These are phyloP conservation scores for Nothura maculosa DNA, from an alignment of 2,797 vertebrate species.

Conservation along the genomic window DNA sequence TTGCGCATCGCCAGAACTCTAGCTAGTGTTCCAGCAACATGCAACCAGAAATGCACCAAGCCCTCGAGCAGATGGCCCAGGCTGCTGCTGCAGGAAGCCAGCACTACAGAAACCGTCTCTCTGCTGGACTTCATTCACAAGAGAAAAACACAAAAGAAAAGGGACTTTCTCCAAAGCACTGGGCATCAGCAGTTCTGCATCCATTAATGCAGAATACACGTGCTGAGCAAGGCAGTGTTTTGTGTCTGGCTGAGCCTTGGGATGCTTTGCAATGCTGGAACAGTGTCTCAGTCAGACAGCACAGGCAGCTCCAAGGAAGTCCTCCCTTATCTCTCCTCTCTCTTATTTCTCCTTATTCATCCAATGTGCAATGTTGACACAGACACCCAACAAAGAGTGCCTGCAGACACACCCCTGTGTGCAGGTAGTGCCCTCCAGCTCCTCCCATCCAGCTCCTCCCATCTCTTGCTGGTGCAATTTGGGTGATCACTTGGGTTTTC, in stretches of 20 bases:
- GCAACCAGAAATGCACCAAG: not conserved
- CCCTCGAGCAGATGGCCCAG: conserved; percentile 32
- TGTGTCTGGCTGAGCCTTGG: not conserved
- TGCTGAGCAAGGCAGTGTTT: accelerated
- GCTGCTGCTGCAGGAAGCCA: conserved; percentile 23
- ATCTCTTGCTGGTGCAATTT: not conserved
- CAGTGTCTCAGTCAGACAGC: not conserved
- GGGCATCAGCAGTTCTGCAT: not conserved
- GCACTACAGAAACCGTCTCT: not conserved
- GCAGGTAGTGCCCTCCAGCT: accelerated
- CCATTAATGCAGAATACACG: not conserved
- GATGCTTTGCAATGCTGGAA: not conserved
- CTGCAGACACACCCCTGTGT: not conserved
- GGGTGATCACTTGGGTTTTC: not conserved
- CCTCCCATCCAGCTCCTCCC: not conserved
- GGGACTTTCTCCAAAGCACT: not conserved
- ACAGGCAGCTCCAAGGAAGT: not conserved
- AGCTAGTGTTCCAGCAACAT: not conserved
- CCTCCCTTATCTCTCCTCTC: not conserved
- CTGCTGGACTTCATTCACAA: not conserved
- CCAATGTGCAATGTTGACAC: not conserved
- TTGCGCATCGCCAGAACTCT: not conserved
- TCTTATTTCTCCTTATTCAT: not conserved
- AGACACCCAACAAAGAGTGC: not conserved
- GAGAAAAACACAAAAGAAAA: not conserved